phyloP scores from a whole-genome alignment of 2,888 invertebrate species.

The Masnerella sp. region DNA sequence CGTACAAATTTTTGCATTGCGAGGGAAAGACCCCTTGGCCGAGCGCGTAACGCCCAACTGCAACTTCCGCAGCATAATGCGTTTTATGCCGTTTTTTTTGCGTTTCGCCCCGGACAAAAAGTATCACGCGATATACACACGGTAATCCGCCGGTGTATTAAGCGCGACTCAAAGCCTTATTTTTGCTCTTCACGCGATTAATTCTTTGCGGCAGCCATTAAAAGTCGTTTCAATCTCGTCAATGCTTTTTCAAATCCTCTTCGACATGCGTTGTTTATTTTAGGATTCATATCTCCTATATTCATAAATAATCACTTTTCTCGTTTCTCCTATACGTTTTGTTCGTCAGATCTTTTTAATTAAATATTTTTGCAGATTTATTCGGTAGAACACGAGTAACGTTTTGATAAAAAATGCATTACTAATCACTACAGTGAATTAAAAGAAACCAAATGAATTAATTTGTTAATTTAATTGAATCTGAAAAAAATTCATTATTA shows the following conservation, averaged over 20 bases:
- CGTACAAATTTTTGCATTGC: slow-evolving; percentile 17
- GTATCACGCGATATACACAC: slow-evolving; percentile 49
- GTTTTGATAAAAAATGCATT: no score
- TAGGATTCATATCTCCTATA: neutral
- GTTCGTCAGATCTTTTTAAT: no score
- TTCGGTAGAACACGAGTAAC: no score
- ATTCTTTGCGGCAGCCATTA: slow-evolving; percentile 39
- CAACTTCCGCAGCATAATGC: slow-evolving; percentile 50
- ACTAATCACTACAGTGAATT: no score
- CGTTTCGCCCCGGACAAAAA: slow-evolving; percentile 34
- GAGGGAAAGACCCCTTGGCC: slow-evolving; percentile 6
- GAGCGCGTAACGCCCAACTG: slow-evolving; percentile 50
- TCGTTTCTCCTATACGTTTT: no score
- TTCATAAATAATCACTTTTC: no score
- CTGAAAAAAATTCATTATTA: no score
- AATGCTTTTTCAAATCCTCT: neutral
- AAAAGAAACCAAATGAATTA: no score
- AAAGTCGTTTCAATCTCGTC: slow-evolving; percentile 22
- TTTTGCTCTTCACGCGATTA: slow-evolving; percentile 34
- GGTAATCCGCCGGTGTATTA: slow-evolving; percentile 47
- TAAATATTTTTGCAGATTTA: no score
- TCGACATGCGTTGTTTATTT: no score
- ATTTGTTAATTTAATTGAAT: no score
- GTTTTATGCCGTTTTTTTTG: no score
- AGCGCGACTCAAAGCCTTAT: slow-evolving; percentile 43